Evolutionary conservation across 2,888 invertebrate species (phyloP).

Genomic region (Hypercompe scribonia): DNA sequence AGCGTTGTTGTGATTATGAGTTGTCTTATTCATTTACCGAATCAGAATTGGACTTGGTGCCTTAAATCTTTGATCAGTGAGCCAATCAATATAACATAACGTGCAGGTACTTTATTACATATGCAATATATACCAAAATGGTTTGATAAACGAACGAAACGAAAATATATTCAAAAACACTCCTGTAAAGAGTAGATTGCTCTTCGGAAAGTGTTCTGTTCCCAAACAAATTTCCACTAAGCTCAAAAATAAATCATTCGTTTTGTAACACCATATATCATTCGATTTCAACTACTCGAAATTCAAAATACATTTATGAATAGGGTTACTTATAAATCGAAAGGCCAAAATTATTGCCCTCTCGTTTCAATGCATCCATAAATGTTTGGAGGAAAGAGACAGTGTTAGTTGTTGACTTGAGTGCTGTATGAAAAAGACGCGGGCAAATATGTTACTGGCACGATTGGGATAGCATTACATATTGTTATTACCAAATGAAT

Average conservation of each 20-base stretch:
- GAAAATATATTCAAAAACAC: too few relatives aligned
- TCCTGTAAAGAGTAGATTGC: too few relatives aligned
- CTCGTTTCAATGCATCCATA: constrained; percentile 16
- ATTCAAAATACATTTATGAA: constrained; percentile 44
- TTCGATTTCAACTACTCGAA: constrained; percentile 46
- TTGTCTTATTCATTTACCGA: too few relatives aligned
- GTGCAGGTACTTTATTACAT: too few relatives aligned
- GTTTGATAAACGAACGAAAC: too few relatives aligned
- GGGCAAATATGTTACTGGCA: constrained; percentile 42
- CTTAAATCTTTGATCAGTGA: too few relatives aligned
- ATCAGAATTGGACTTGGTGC: too few relatives aligned
- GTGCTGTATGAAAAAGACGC: constrained; percentile 37
- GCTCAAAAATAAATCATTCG: constrained; percentile 40
- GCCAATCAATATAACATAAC: too few relatives aligned
- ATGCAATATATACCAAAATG: too few relatives aligned
- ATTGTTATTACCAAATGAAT: constrained; percentile 46
- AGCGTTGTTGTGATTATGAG: too few relatives aligned
- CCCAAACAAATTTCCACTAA: not conserved
- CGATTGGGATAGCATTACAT: constrained; percentile 35
- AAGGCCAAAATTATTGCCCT: constrained; percentile 18
- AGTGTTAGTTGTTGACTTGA: constrained; percentile 20
- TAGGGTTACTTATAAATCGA: constrained; percentile 27
- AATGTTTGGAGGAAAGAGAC: constrained; percentile 23
- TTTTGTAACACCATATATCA: constrained; percentile 44
- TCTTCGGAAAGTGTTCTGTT: constrained; percentile 14